Evolutionary conservation across 2,888 invertebrate species (phyloP).

Genomic region (Gibbula magus): DNA sequence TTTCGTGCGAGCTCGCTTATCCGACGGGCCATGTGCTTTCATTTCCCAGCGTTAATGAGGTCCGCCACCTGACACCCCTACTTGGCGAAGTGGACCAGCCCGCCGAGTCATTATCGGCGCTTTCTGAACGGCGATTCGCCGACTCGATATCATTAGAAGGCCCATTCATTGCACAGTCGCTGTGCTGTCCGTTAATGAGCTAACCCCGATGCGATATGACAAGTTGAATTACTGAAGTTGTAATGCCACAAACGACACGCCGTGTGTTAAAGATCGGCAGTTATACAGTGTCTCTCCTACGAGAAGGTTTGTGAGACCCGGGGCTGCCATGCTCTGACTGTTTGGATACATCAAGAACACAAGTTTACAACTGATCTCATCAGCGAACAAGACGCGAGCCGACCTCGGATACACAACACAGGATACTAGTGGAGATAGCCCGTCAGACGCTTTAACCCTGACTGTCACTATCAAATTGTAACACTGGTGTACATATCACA

Average conservation of each 20-base stretch:
- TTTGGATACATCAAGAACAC: background rate
- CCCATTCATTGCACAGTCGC: constrained; percentile 25
- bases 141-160: constrained; percentile 22
- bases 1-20: constrained; percentile 27
- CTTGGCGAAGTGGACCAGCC: constrained; percentile 9
- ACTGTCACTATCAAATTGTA: background rate
- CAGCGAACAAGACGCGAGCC: too few species aligned
- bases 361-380: too few species aligned
- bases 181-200: constrained; percentile 22
- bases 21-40: constrained; percentile 26
- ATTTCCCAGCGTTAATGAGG: constrained; percentile 26
- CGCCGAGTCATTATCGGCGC: constrained; percentile 23
- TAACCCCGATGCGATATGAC: constrained; percentile 27
- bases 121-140: constrained; percentile 17
- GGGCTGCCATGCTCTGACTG: background rate
- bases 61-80: constrained; percentile 2
- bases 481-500: background rate
- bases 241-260: constrained; percentile 15
- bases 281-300: background rate
- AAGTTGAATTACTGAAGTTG: constrained; percentile 24
- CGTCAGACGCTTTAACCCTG: too few species aligned
- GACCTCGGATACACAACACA: too few species aligned
- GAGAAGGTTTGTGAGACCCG: background rate
- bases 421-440: too few species aligned
- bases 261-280: constrained; percentile 16